phyloP scores from a whole-genome alignment of 2,113 vertebrate genomes.

The Coregonus clupeaformis region DNA sequence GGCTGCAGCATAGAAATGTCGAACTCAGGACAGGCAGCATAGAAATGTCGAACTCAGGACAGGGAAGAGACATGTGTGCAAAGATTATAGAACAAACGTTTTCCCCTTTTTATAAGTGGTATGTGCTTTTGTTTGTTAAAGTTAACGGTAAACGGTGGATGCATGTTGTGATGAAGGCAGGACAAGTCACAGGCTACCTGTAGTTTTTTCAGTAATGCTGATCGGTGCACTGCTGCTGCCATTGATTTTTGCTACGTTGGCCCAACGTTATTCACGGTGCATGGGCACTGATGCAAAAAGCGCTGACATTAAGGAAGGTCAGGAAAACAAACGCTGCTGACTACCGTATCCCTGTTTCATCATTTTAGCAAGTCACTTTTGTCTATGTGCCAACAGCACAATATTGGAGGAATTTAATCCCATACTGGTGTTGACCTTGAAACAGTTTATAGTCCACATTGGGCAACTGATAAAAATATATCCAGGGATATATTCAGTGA shows the following conservation, averaged over 20 bases:
- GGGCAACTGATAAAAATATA: slow-evolving; percentile 46
- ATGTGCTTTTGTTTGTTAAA: no score
- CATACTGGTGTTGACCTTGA: slow-evolving; percentile 64
- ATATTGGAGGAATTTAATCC: slow-evolving; percentile 70
- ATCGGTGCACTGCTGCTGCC: slow-evolving; percentile 9
- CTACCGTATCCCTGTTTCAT: slow-evolving; percentile 62
- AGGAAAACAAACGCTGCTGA: slow-evolving; percentile 48
- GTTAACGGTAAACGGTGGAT: no score
- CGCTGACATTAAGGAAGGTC: slow-evolving; percentile 57
- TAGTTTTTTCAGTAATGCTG: not conserved
- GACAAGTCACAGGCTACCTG: no score
- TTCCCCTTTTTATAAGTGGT: no score
- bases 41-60: not conserved
- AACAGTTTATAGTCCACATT: slow-evolving; percentile 50
- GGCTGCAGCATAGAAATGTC: not conserved
- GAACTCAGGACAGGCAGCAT: not conserved
- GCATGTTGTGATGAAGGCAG: no score
- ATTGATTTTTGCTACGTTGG: slow-evolving; percentile 53
- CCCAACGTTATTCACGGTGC: no score
- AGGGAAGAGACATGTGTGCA: not conserved
- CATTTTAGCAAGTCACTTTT: slow-evolving; percentile 68
- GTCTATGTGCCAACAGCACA: slow-evolving; percentile 59
- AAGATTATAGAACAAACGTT: no score
- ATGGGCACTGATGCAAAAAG: slow-evolving; percentile 29
- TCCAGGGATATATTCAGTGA: no score